Percentiles rank a stretch among this genome's conserved stretches.
Evolutionary conservation across 1,140 invertebrate species (phyloP).

Genomic region (Drosophila dunni): DNA sequence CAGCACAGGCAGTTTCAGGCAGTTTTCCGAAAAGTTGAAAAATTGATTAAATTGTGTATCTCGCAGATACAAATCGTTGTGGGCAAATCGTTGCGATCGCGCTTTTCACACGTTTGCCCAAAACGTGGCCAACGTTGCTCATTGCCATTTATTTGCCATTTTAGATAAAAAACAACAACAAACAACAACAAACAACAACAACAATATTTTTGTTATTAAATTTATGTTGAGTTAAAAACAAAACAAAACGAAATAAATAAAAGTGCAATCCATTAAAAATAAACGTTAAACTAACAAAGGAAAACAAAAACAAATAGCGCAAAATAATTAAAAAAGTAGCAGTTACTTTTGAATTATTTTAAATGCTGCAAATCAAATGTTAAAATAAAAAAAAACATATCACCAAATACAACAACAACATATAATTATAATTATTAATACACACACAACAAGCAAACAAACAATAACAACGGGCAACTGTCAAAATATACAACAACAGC

Average conservation of each 20-base stretch:
- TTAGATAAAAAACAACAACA: conserved; percentile 71
- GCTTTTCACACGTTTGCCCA: conserved; percentile 50
- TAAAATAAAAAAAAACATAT: conserved; percentile 69
- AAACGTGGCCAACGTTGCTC: conserved; percentile 26
- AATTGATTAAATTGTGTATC: conserved; percentile 52
- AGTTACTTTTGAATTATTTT: conserved; percentile 82
- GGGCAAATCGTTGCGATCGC: conserved; percentile 28
- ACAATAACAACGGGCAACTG: conserved; percentile 58
- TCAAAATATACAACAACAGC: conserved; percentile 60
- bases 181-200: conserved; percentile 49
- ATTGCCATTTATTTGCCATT: conserved; percentile 48
- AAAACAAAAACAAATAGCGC: conserved; percentile 56
- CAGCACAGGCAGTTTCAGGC: conserved; percentile 24
- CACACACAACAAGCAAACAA: conserved; percentile 40
- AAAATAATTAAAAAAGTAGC: conserved; percentile 80
- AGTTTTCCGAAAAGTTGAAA: conserved; percentile 56
- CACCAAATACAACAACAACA: conserved; percentile 61
- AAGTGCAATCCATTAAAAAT: conserved; percentile 73
- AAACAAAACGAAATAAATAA: conserved; percentile 46
- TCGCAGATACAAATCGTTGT: conserved; percentile 42
- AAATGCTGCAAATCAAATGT: conserved; percentile 52
- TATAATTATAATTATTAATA: conserved; percentile 70
- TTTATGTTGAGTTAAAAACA: conserved; percentile 77
- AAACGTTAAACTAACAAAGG: conserved; percentile 45
- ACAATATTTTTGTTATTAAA: conserved; percentile 77